These are phyloP conservation scores for Ophioninae sp. DNA, from an alignment of 2,888 invertebrate genomes.

Conservation along the genomic window DNA sequence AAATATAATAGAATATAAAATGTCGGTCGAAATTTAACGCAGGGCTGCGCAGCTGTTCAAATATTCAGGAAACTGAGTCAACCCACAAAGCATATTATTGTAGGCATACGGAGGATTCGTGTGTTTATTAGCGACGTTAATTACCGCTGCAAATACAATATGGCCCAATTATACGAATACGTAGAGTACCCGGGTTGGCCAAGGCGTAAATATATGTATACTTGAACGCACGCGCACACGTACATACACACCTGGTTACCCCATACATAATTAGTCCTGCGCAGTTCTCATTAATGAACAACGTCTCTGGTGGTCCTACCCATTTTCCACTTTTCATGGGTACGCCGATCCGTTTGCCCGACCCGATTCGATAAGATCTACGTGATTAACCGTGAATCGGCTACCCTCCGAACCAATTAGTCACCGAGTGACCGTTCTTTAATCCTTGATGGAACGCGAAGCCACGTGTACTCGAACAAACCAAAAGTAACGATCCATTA, in stretches of 20 bases:
- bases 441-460: not conserved
- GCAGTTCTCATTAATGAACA: constrained; percentile 52
- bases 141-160: constrained; percentile 60
- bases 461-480: not conserved
- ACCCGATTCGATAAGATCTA: constrained; percentile 43
- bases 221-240: not conserved
- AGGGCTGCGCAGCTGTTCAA: constrained; percentile 12
- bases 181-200: not conserved
- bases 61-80: constrained; percentile 18
- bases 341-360: not conserved
- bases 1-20: constrained; percentile 18
- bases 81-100: constrained; percentile 11
- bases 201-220: too few species aligned
- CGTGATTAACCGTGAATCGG: constrained; percentile 47
- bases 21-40: not conserved
- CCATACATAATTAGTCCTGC: constrained; percentile 54
- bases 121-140: constrained; percentile 58
- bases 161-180: constrained; percentile 58
- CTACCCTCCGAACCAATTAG: constrained; percentile 39
- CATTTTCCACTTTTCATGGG: constrained; percentile 50
- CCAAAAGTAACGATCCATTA: too few species aligned
- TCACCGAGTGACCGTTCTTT: constrained; percentile 5
- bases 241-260: constrained; percentile 26
- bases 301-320: constrained; percentile 40
- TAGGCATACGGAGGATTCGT: constrained; percentile 15